Conservation (phyloP, 2,888 invertebrate species). For the Euplagia quadripunctaria region DNA sequence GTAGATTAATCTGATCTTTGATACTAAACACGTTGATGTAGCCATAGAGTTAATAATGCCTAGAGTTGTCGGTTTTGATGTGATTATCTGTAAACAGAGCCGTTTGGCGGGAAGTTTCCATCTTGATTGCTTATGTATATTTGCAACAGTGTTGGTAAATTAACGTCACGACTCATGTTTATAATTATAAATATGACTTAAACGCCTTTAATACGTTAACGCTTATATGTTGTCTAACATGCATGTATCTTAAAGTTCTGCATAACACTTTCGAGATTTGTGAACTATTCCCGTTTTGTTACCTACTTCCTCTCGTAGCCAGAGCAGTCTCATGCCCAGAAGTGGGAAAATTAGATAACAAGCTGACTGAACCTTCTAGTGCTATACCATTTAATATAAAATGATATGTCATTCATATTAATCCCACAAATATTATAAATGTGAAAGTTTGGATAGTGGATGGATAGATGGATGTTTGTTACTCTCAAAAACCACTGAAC, state of each 20-base stretch:
- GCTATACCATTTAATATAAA: too few species aligned
- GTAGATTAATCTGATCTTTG: slow-evolving; percentile 23
- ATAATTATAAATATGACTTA: background rate
- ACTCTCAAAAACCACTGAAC: too few species aligned
- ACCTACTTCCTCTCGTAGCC: too few species aligned
- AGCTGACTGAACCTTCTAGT: too few species aligned
- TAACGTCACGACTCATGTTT: background rate
- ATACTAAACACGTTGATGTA: slow-evolving; percentile 32
- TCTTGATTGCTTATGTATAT: background rate
- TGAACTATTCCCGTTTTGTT: background rate
- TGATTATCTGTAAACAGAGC: slow-evolving; percentile 36
- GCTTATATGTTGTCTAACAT: background rate
- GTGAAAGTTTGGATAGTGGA: too few species aligned
- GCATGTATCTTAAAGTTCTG: background rate
- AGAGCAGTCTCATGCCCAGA: too few species aligned
- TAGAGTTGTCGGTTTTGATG: slow-evolving; percentile 20
- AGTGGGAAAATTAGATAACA: too few species aligned
- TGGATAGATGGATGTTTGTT: too few species aligned
- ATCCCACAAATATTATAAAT: too few species aligned
- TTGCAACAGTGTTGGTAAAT: background rate
- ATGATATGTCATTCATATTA: background rate
- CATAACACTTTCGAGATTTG: background rate
- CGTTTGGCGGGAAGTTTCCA: slow-evolving; percentile 41
- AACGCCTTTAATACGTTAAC: background rate
- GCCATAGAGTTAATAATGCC: slow-evolving; percentile 41